Conservation (phyloP, 1,140 invertebrate genomes). For the Papilio helenus region DNA sequence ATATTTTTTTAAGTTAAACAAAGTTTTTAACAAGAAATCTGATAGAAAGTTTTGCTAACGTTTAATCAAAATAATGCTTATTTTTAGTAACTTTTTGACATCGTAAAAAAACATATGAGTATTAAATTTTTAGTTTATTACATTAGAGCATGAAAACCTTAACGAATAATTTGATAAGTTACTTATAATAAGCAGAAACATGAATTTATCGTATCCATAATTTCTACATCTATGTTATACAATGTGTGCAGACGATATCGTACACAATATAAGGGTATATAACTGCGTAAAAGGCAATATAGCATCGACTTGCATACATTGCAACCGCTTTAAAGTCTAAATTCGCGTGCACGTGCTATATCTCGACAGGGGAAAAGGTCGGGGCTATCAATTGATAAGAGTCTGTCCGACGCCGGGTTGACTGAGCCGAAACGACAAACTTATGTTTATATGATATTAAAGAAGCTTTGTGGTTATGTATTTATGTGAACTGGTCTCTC, state of each 20-base stretch:
- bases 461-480: constrained; percentile 37
- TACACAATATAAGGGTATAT: constrained; percentile 40
- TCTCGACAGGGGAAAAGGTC: constrained; percentile 67
- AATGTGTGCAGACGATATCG: constrained; percentile 45
- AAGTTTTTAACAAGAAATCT: neutral
- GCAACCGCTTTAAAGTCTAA: neutral
- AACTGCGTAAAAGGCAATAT: constrained; percentile 31
- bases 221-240: constrained; percentile 46
- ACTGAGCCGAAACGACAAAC: constrained; percentile 62
- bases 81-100: no score
- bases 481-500: constrained; percentile 40
- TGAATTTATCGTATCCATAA: constrained; percentile 43
- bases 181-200: no score
- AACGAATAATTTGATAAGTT: no score
- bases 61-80: neutral
- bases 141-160: no score
- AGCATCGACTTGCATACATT: constrained; percentile 12
- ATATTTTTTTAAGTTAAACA: no score
- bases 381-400: constrained; percentile 75
- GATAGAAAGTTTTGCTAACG: neutral
- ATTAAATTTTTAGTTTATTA: no score
- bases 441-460: constrained; percentile 56
- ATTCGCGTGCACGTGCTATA: constrained; percentile 40
- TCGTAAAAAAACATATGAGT: no score
- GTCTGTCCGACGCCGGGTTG: constrained; percentile 60